A percentile compares a stretch with the other conserved stretches of the same genome.
Conservation (phyloP, 2,113 vertebrate genomes). For the Xenopus laevis region DNA sequence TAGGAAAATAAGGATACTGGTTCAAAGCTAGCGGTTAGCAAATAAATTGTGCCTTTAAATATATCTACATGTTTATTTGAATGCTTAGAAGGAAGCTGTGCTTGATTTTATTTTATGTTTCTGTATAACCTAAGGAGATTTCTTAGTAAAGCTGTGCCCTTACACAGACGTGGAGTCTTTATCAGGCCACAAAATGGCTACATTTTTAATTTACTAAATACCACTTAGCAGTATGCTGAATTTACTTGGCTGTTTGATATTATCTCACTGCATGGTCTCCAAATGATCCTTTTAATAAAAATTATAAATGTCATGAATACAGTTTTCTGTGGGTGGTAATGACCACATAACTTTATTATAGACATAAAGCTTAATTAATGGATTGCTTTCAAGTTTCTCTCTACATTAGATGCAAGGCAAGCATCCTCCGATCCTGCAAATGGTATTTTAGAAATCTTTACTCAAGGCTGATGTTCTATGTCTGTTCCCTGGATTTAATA, state of each 20-base stretch:
- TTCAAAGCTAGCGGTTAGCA: not conserved
- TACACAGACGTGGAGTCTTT: not conserved
- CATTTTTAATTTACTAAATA: slow-evolving; percentile 6
- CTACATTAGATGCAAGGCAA: too few species aligned
- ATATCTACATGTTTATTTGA: not conserved
- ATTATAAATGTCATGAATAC: not conserved
- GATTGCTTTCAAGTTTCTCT: too few species aligned
- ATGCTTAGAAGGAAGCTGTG: not conserved
- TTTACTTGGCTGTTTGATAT: not conserved
- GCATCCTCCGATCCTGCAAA: too few species aligned
- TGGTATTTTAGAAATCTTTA: too few species aligned
- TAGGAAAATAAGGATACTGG: slow-evolving; percentile 29
- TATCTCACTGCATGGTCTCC: not conserved
- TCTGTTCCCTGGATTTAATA: too few species aligned
- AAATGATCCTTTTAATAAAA: not conserved
- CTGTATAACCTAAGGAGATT: not conserved
- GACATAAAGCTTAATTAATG: not conserved
- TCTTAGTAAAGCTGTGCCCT: not conserved
- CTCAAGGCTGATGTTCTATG: too few species aligned
- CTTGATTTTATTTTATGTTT: not conserved
- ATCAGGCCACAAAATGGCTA: not conserved
- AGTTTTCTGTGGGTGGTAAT: slow-evolving; percentile 4
- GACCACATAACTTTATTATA: slow-evolving; percentile 1
- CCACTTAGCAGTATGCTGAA: slow-evolving; percentile 1
- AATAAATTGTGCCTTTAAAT: slow-evolving; percentile 14